phyloP scores from a whole-genome alignment of 2,888 invertebrate genomes.

The Eupithecia tripunctaria region DNA sequence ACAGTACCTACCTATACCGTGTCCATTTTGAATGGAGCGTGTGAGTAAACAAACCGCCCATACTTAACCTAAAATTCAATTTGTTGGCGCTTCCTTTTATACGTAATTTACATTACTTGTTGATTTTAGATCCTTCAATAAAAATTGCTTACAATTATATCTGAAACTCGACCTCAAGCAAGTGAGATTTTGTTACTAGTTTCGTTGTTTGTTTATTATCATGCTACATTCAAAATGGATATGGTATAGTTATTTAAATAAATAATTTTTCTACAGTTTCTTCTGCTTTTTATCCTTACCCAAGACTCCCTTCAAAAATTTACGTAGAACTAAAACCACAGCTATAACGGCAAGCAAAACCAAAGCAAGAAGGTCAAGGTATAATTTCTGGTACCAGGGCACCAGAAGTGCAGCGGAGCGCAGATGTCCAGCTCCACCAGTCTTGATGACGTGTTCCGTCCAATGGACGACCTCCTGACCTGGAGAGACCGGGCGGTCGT shows the following conservation, averaged over 20 bases:
- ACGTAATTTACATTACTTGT: no score
- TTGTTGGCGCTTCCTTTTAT: no score
- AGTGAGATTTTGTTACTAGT: no score
- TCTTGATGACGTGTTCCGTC: constrained; percentile 49
- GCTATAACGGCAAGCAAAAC: constrained; percentile 24
- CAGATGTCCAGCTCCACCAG: constrained; percentile 48
- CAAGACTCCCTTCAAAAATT: constrained; percentile 18
- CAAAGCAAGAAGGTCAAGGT: constrained; percentile 45
- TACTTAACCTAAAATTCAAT: no score
- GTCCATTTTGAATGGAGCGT: no score
- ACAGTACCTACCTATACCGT: no score
- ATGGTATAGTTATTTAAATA: not conserved
- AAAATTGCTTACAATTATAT: no score
- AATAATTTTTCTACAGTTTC: constrained; percentile 5
- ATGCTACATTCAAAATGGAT: no score
- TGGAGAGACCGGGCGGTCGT: constrained; percentile 48
- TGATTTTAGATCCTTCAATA: no score
- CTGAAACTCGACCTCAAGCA: no score
- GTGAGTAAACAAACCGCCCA: no score
- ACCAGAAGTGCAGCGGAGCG: constrained; percentile 48
- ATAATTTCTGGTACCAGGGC: constrained; percentile 51
- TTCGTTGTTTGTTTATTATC: no score
- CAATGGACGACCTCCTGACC: constrained; percentile 49
- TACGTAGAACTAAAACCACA: constrained; percentile 15
- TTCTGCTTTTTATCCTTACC: constrained; percentile 30